These are phyloP conservation scores for Drosophila asahinai DNA, from an alignment of 1,140 invertebrate genomes.

Conservation along the genomic window DNA sequence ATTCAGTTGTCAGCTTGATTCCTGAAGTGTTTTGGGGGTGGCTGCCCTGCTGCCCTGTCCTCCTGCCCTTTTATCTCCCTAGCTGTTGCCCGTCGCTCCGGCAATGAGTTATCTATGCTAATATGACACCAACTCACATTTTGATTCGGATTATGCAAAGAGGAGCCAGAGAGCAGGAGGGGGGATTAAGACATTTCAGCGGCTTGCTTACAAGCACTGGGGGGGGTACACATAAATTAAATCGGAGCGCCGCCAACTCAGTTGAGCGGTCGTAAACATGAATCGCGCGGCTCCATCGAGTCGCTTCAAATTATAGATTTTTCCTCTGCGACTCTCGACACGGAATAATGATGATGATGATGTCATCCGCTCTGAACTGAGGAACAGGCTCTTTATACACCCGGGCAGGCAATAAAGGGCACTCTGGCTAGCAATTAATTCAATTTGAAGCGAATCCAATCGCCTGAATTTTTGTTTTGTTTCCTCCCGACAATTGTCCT, in stretches of 20 bases:
- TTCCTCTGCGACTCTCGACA: slow-evolving; percentile 10
- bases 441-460: slow-evolving; percentile 17
- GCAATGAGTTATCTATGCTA: slow-evolving; percentile 34
- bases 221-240: slow-evolving; percentile 42
- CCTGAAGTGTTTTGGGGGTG: slow-evolving; percentile 32
- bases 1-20: slow-evolving; percentile 39
- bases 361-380: slow-evolving; percentile 29
- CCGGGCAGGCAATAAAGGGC: neutral
- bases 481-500: slow-evolving; percentile 1
- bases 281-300: slow-evolving; percentile 37
- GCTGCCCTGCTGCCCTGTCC: slow-evolving; percentile 1
- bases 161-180: slow-evolving; percentile 5
- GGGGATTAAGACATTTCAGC: slow-evolving; percentile 10
- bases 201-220: slow-evolving; percentile 9
- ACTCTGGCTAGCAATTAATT: slow-evolving; percentile 15
- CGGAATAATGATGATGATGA: slow-evolving; percentile 29
- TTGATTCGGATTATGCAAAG: slow-evolving; percentile 37
- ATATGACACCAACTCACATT: slow-evolving; percentile 35
- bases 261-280: slow-evolving; percentile 27
- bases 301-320: slow-evolving; percentile 52
- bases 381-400: neutral
- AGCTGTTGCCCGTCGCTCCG: slow-evolving; percentile 1
- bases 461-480: slow-evolving; percentile 11
- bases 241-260: slow-evolving; percentile 7
- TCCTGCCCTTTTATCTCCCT: neutral